phyloP scores from a whole-genome alignment of 2,888 invertebrate species.

The Protonemura montana region DNA sequence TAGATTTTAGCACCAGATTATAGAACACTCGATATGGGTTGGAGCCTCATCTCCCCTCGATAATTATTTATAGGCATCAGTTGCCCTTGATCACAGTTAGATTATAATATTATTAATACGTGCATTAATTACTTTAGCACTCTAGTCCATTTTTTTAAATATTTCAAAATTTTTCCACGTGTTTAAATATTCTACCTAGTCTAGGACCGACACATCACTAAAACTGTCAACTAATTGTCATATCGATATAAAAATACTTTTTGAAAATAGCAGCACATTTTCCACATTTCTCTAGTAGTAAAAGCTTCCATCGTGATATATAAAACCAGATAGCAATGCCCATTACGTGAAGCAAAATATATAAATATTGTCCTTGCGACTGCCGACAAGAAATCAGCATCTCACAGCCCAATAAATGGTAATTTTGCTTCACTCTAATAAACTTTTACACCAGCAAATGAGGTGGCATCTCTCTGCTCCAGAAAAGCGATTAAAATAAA shows the following conservation, averaged over 20 bases:
- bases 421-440: neutral
- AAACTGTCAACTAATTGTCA: neutral
- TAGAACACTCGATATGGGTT: constrained; percentile 44
- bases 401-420: neutral
- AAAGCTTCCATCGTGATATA: constrained; percentile 37
- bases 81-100: constrained; percentile 49
- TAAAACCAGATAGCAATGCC: constrained; percentile 13
- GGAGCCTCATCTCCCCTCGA: neutral
- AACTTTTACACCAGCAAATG: neutral
- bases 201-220: neutral
- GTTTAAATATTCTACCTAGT: constrained; percentile 14
- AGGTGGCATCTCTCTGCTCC: neutral
- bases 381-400: neutral
- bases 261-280: constrained; percentile 39
- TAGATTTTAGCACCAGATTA: constrained; percentile 46
- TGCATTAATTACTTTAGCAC: constrained; percentile 42
- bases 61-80: constrained; percentile 44
- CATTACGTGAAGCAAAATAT: neutral
- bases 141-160: constrained; percentile 22
- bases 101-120: constrained; percentile 34
- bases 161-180: constrained; percentile 20
- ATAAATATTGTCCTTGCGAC: constrained; percentile 41
- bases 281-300: neutral
- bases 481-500: neutral
- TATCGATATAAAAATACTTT: constrained; percentile 37